Conservation (phyloP, 2,113 vertebrate species). For the Stictonetta naevosa region DNA sequence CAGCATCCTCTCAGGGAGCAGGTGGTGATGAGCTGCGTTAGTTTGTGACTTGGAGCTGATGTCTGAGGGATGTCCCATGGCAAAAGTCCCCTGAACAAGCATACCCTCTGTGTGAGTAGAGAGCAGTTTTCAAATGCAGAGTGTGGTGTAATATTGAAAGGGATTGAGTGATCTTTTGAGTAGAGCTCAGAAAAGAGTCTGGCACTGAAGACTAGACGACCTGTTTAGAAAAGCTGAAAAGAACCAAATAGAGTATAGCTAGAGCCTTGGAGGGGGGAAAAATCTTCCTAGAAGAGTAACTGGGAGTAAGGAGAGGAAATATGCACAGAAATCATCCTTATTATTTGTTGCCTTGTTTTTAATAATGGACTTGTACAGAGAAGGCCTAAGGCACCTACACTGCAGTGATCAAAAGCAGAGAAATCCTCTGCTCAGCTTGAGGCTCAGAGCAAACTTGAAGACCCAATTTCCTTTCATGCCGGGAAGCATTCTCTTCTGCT, state of each 20-base stretch:
- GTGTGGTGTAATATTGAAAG: not conserved
- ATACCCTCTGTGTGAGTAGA: not conserved
- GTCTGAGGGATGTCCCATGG: not conserved
- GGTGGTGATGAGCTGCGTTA: not conserved
- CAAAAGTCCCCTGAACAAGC: not conserved
- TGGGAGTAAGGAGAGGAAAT: not conserved
- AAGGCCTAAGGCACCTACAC: not conserved
- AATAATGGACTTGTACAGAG: not conserved
- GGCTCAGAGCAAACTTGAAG: not conserved
- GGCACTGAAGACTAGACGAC: not conserved
- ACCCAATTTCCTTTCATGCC: not conserved
- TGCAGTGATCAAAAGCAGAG: not conserved
- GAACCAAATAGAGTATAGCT: not conserved
- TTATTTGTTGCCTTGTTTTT: not conserved
- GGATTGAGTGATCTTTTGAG: not conserved
- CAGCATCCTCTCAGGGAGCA: not conserved
- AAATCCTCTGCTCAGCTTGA: not conserved
- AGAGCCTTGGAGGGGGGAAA: not conserved
- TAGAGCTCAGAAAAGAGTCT: not conserved
- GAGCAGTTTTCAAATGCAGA: not conserved
- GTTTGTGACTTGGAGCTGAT: not conserved
- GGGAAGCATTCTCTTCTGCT: not conserved
- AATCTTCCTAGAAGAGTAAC: not conserved
- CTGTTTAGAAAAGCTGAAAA: not conserved
- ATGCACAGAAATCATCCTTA: not conserved